A percentile compares a stretch with the other conserved stretches of the same genome.
These are phyloP conservation scores for Trichonephila inaurata DNA, from an alignment of 1,140 invertebrate genomes.

Conservation along the genomic window DNA sequence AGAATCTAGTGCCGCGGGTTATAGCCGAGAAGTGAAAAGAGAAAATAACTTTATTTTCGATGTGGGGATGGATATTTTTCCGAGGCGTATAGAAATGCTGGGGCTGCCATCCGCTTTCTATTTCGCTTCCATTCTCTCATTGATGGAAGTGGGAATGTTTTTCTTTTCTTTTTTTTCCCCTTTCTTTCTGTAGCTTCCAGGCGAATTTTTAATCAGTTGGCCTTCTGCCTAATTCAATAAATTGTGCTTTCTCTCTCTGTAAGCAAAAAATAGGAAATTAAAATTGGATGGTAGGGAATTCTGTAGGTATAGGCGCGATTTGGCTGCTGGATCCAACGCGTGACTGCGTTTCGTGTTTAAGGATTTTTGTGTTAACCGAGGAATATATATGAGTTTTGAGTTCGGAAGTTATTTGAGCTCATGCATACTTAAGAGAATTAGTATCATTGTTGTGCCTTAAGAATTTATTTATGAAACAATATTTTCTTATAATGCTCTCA, in stretches of 20 bases:
- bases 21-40: conserved; percentile 48
- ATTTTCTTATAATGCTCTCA: too few species aligned
- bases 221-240: conserved; percentile 75
- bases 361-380: too few species aligned
- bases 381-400: too few species aligned
- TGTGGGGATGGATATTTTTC: conserved; percentile 67
- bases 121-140: neutral
- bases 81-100: conserved; percentile 51
- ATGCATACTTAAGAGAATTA: too few species aligned
- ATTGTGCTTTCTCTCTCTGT: conserved; percentile 17
- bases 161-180: neutral
- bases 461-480: too few species aligned
- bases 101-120: neutral
- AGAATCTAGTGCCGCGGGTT: conserved; percentile 52
- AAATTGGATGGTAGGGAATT: neutral
- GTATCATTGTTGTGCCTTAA: too few species aligned
- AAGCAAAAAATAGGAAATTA: neutral
- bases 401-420: too few species aligned
- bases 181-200: conserved; percentile 41
- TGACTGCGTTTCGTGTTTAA: neutral
- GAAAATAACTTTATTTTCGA: conserved; percentile 72
- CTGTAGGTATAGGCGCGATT: neutral
- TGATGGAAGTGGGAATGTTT: neutral
- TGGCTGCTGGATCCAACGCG: neutral
- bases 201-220: conserved; percentile 73